Evolutionary conservation across 1,140 invertebrate species (phyloP).

Genomic region (Pteromalus puparum): DNA sequence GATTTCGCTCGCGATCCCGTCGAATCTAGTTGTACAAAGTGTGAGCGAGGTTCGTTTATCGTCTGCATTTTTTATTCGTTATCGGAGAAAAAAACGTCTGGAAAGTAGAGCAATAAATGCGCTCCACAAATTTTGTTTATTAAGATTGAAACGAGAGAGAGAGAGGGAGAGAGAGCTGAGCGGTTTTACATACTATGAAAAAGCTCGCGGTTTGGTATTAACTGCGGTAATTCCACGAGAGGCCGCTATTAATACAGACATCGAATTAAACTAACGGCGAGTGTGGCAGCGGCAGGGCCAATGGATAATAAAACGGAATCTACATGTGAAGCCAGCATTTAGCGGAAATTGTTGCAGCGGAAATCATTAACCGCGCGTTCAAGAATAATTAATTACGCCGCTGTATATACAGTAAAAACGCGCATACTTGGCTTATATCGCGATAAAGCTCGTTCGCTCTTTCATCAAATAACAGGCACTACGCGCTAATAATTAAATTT

Average conservation of each 20-base stretch:
- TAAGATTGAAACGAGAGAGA: neutral
- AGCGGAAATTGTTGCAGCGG: neutral
- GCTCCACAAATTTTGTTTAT: neutral
- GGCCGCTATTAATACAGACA: neutral
- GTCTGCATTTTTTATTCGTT: neutral
- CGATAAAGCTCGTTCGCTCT: neutral
- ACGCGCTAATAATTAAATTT: neutral
- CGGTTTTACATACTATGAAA: neutral
- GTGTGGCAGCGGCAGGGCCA: neutral
- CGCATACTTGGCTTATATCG: no score
- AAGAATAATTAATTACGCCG: neutral
- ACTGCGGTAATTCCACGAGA: neutral
- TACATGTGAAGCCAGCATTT: neutral
- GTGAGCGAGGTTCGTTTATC: neutral
- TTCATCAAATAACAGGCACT: neutral
- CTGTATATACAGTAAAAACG: neutral
- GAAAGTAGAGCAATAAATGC: no score
- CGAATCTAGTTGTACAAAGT: neutral
- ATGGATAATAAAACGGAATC: conserved; percentile 2
- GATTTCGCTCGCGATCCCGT: neutral
- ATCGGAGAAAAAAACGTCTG: no score
- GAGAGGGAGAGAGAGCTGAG: neutral
- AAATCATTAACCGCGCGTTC: neutral
- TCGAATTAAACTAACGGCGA: conserved; percentile 14
- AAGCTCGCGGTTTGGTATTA: neutral